Base-by-base conservation (phyloP, 2,888 invertebrate species). In the Cynaeus angustus region DNA sequence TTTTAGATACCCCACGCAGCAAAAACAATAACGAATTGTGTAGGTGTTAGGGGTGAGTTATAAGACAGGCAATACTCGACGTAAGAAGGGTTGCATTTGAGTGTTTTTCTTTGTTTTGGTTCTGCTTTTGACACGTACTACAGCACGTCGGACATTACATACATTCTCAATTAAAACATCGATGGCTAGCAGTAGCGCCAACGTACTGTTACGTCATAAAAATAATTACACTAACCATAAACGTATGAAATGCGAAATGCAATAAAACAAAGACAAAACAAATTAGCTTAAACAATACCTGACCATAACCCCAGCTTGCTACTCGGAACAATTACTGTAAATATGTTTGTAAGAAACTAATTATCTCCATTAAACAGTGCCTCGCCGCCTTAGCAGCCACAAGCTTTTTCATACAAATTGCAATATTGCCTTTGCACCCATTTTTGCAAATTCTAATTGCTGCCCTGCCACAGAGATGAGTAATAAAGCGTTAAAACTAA, bases 31-130 rank as follows among this genome's bases (percentile, higher is more conserved):
- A 37, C 59, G 59, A 59, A 33, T 46, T 46, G 46, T 37, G 30
- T 45, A 30, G 21, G 13, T 38, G 21, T 37, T 53, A 30, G 33
- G 53, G 53, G 53, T 38, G 64, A 41, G 52, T 13, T 53, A 53
- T 61, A 48, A 61, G 38, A 50, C 13, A 16, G 48, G 59, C 46
- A 45, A 46, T 46, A 43, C 28, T 48, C 28, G 37, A 61, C 48
- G 50, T 61, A 61, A 61, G 61, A 61, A 61, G 61, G 61, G 48
- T 48, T 50, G 61, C 41, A 8, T 53, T 53, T 64, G 64, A 64
- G 64, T 64, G 64, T 64, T 53, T 64, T 64, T 64, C 64, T 64
- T 64, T 64, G 64, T 64, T 52, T 53, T 43, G 41, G 33, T 28
- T 6, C 9, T 64, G 64, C 13, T 52, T 64, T 64, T 64, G 64